These are phyloP conservation scores for Cotesia chilonis DNA, from an alignment of 1,140 invertebrate species.

Conservation along the genomic window DNA sequence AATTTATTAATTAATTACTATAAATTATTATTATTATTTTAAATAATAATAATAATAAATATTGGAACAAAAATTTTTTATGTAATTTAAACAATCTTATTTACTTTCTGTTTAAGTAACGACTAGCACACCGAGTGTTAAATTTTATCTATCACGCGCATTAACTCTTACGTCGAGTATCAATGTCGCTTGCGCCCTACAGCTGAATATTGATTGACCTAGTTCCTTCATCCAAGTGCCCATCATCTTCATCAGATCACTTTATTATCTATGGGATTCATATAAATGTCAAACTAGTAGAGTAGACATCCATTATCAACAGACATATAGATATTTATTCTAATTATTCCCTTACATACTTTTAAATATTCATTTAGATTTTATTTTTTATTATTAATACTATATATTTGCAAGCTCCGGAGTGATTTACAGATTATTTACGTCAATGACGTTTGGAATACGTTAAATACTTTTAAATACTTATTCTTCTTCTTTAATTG, in stretches of 20 bases:
- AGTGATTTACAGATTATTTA: conserved; percentile 21
- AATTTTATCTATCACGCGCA: conserved; percentile 46
- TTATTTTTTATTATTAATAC: conserved; percentile 1
- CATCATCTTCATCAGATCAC: conserved; percentile 26
- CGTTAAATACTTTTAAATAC: conserved; percentile 19
- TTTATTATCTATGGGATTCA: not conserved
- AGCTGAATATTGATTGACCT: conserved; percentile 64
- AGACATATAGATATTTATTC: conserved; percentile 16
- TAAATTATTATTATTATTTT: not conserved
- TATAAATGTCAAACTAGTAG: not conserved
- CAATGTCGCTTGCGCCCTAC: conserved; percentile 46
- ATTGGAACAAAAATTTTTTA: too few species aligned
- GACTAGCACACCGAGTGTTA: conserved; percentile 25
- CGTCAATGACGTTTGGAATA: conserved; percentile 6
- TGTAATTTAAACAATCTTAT: too few species aligned
- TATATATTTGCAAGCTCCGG: conserved; percentile 31
- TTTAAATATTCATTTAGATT: not conserved
- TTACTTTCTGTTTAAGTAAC: too few species aligned
- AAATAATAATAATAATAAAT: not conserved
- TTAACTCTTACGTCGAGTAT: conserved; percentile 43
- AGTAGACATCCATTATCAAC: not conserved
- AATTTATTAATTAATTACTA: conserved; percentile 7
- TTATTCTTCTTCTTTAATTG: not conserved
- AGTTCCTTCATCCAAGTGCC: conserved; percentile 48
- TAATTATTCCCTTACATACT: conserved; percentile 1